phyloP scores from a whole-genome alignment of 2,113 vertebrate genomes.

The Ochotona princeps region DNA sequence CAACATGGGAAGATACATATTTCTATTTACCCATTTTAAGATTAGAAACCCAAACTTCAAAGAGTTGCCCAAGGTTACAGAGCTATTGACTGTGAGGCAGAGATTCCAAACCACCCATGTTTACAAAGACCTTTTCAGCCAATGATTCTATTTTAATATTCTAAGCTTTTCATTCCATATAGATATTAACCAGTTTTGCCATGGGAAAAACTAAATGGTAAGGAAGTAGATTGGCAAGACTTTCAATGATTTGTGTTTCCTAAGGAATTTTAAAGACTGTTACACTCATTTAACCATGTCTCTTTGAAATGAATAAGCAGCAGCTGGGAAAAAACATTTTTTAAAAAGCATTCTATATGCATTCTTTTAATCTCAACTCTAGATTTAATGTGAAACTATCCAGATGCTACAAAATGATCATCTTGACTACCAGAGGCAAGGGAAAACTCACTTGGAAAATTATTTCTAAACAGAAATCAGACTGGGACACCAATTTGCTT shows the following conservation, averaged over 20 bases:
- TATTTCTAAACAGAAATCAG: conserved; percentile 66
- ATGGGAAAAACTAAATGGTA: conserved; percentile 22
- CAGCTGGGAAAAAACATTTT: conserved; percentile 67
- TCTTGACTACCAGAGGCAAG: conserved; percentile 50
- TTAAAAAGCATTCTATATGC: conserved; percentile 57
- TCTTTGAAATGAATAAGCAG: conserved; percentile 64
- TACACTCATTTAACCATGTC: conserved; percentile 64
- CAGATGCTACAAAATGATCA: conserved; percentile 73
- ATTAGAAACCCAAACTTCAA: conserved; percentile 34
- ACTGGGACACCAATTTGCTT: conserved; percentile 28
- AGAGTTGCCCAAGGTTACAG: neutral
- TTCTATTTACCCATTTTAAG: conserved; percentile 29
- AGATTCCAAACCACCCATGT: neutral
- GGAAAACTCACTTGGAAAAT: conserved; percentile 47
- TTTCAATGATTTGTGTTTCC: conserved; percentile 54
- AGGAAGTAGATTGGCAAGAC: conserved; percentile 3
- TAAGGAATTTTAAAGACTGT: conserved; percentile 53
- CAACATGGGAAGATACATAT: neutral
- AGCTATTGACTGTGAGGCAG: neutral
- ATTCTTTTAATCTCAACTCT: conserved; percentile 21
- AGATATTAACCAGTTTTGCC: neutral
- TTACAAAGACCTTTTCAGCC: neutral
- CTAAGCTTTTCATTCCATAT: neutral
- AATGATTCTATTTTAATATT: neutral
- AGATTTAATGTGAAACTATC: conserved; percentile 75